Base-by-base conservation (phyloP, 92 coral and sea anemone species). In the Epizoanthus ramosus region DNA sequence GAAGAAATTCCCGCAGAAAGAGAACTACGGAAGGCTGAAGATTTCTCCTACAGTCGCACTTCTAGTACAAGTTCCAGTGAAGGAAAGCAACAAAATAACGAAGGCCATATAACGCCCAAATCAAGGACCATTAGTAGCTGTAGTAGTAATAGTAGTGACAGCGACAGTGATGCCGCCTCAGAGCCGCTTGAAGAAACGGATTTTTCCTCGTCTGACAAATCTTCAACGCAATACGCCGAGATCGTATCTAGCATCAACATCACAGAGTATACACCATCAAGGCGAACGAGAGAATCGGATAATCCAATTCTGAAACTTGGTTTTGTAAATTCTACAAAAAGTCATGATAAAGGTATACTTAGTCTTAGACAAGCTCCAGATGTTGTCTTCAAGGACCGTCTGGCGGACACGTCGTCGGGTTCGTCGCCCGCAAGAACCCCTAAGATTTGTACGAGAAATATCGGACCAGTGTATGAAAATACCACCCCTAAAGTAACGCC, bases 261-360 rank as follows among this genome's bases (percentile, higher is more conserved):
- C 13, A 76, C 88, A 3, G 93, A 94, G 57, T 85, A 87, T 10
- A 80, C 82, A 31, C 89, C 88, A 12, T 86, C 98, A 5, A 85
- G 99, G 69, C 96, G 92, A 24, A 97, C 99, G 1, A 87, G 99
- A 31, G 98, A 94, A 68, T 96, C 99, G 35, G 91, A 91, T 73
- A 97, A 97, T 59, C 98, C 99, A 31, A 92, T 97, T 75, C 89
- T 94, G 63, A 84, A 96, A 74, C 90, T 93, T 61, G 97, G 87
- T 59, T 93, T 93, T 81, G 89, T 91, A 31, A 76, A 86, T 35
- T 63, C 71, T 19, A 33, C 76, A 25, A 85, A 75, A 35, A 73
- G 69, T 56, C 83, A 52, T 63, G 79, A 70, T 3, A 69, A 87
- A 6, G 41, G 68, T 16, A 43, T 88, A 37, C 91, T 50, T 10